These are phyloP conservation scores for Omphaloscelis lunosa DNA, from an alignment of 2,888 invertebrate species.

Conservation along the genomic window DNA sequence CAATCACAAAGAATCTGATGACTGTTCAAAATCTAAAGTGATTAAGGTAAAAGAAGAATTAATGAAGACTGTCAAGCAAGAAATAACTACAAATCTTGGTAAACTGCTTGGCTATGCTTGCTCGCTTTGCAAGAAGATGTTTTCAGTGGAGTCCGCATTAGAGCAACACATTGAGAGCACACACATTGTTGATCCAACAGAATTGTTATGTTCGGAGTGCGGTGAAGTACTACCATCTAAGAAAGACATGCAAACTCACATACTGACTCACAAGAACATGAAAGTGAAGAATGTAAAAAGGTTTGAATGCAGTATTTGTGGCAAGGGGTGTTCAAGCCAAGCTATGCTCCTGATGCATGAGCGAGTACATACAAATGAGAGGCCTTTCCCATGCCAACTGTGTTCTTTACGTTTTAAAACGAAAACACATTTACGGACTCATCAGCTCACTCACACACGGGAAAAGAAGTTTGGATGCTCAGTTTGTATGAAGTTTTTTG, in stretches of 20 bases:
- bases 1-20: slow-evolving; percentile 77
- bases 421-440: slow-evolving; percentile 88
- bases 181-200: slow-evolving; percentile 82
- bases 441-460: slow-evolving; percentile 88
- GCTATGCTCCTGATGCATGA: slow-evolving; percentile 89
- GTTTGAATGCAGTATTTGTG: slow-evolving; percentile 86
- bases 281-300: slow-evolving; percentile 79
- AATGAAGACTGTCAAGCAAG: slow-evolving; percentile 86
- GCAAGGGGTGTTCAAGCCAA: slow-evolving; percentile 87
- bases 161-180: slow-evolving; percentile 85
- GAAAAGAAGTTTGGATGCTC: slow-evolving; percentile 90
- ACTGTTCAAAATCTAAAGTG: slow-evolving; percentile 80
- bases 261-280: slow-evolving; percentile 76
- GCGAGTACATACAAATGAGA: slow-evolving; percentile 88
- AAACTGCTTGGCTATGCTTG: slow-evolving; percentile 86
- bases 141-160: slow-evolving; percentile 85
- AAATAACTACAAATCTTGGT: slow-evolving; percentile 83
- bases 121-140: slow-evolving; percentile 87
- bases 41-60: slow-evolving; percentile 82
- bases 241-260: slow-evolving; percentile 81
- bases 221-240: slow-evolving; percentile 82
- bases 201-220: slow-evolving; percentile 82
- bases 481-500: slow-evolving; percentile 89
- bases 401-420: slow-evolving; percentile 88
- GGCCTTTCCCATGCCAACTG: slow-evolving; percentile 86